Evolutionary conservation across 2,888 invertebrate genomes (phyloP).

Genomic region (Lottia gigantea): DNA sequence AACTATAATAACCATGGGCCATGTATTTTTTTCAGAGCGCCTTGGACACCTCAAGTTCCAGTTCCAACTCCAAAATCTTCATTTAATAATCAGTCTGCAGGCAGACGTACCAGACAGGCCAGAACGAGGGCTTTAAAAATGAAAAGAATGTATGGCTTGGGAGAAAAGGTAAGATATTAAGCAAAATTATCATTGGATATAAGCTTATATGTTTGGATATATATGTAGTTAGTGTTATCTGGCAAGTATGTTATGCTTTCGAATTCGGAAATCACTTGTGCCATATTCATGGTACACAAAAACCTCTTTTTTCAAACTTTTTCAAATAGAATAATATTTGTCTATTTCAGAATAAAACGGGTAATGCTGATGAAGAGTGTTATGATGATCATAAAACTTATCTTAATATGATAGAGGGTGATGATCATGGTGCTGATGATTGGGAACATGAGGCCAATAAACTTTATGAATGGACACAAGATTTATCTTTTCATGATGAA

Average conservation of each 20-base stretch:
- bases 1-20: neutral
- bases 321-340: too few relatives aligned
- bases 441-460: conserved; percentile 63
- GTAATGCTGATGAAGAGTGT: conserved; percentile 3
- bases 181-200: too few relatives aligned
- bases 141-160: conserved; percentile 53
- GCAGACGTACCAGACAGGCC: conserved; percentile 60
- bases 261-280: too few relatives aligned
- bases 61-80: conserved; percentile 46
- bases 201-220: too few relatives aligned
- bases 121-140: conserved; percentile 54
- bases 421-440: conserved; percentile 58
- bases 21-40: conserved; percentile 18
- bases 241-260: too few relatives aligned
- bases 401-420: conserved; percentile 50
- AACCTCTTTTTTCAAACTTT: too few relatives aligned
- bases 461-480: conserved; percentile 67
- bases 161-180: conserved; percentile 36
- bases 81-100: conserved; percentile 39
- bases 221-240: too few relatives aligned
- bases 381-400: conserved; percentile 15
- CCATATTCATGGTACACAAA: too few relatives aligned
- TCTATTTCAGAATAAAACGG: conserved; percentile 7
- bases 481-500: conserved; percentile 62
- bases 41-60: conserved; percentile 32